Evolutionary conservation across 2,888 invertebrate genomes (phyloP).

Genomic region (Therioaphis trifolii): DNA sequence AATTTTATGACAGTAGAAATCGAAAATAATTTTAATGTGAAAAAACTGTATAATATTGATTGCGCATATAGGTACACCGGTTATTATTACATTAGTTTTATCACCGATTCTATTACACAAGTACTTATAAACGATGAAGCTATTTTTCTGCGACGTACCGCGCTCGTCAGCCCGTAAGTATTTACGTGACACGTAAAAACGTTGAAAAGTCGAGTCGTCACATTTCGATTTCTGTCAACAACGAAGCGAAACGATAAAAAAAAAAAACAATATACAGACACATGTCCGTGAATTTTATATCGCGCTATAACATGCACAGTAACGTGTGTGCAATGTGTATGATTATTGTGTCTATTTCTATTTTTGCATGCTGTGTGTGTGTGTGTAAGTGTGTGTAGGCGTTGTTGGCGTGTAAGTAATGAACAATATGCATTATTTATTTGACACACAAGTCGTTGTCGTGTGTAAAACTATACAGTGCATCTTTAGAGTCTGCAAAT

Average conservation of each 20-base stretch:
- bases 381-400: not conserved
- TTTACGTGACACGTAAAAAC: not conserved
- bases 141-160: too few species aligned
- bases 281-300: too few species aligned
- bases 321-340: not conserved
- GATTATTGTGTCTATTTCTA: not conserved
- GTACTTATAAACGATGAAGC: too few species aligned
- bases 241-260: not conserved
- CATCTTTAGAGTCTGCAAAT: not conserved
- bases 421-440: constrained; percentile 35
- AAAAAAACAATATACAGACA: too few species aligned
- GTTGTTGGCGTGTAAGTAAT: not conserved
- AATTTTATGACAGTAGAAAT: too few species aligned
- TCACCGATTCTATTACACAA: too few species aligned
- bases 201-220: not conserved
- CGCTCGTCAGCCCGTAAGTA: not conserved
- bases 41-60: too few species aligned
- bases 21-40: too few species aligned
- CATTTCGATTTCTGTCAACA: not conserved
- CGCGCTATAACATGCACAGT: not conserved
- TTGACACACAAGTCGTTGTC: constrained; percentile 38
- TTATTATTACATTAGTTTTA: too few species aligned
- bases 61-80: too few species aligned
- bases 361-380: not conserved
- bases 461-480: not conserved